Evolutionary conservation across 2,113 vertebrate genomes (phyloP).

Genomic region (Bufo bufo): DNA sequence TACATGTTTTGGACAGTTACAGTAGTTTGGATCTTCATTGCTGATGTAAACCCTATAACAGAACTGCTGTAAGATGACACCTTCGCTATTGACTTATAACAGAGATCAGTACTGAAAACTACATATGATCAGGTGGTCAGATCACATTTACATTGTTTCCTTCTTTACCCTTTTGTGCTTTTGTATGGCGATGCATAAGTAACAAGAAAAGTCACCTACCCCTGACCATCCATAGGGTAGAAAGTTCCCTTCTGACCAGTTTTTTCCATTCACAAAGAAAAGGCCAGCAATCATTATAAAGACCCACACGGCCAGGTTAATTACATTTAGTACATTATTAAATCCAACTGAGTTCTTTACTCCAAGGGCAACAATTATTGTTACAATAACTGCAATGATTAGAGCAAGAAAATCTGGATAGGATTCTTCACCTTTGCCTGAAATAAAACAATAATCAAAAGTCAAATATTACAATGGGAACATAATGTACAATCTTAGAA

Average conservation of each 20-base stretch:
- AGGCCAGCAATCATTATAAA: slow-evolving; percentile 93
- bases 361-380: slow-evolving; percentile 84
- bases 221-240: slow-evolving; percentile 95
- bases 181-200: background rate
- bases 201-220: slow-evolving; percentile 75
- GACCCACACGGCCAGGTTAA: slow-evolving; percentile 91
- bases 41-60: too few relatives aligned
- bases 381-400: slow-evolving; percentile 87
- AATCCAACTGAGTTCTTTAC: slow-evolving; percentile 93
- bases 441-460: background rate
- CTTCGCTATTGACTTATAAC: background rate
- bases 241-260: slow-evolving; percentile 90
- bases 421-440: slow-evolving; percentile 94
- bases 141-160: background rate
- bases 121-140: background rate
- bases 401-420: slow-evolving; percentile 93
- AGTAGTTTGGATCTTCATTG: too few relatives aligned
- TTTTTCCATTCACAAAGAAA: slow-evolving; percentile 85
- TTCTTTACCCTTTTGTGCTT: too few relatives aligned
- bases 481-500: background rate
- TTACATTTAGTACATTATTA: slow-evolving; percentile 91
- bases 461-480: background rate
- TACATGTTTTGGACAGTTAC: too few relatives aligned
- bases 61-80: too few relatives aligned
- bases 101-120: too few relatives aligned